phyloP scores from a whole-genome alignment of 1,140 invertebrate genomes.

The Campodea augens region DNA sequence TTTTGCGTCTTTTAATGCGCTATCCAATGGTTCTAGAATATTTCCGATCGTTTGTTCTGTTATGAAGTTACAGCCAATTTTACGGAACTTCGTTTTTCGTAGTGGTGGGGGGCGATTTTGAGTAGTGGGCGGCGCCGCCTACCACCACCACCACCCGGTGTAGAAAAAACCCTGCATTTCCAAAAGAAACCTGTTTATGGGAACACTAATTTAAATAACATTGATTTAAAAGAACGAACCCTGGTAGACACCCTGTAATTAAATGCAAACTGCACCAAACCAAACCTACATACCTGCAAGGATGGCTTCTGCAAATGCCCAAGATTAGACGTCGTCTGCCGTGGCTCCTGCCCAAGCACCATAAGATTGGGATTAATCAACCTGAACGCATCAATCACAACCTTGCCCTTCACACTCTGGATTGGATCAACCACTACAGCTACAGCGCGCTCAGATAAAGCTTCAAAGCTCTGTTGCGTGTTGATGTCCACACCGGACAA shows the following conservation, averaged over 20 bases:
- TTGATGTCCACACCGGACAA: conserved; percentile 99
- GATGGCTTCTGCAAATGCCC: conserved; percentile 97
- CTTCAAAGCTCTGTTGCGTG: conserved; percentile 98
- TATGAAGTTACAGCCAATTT: no score
- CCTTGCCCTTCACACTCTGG: conserved; percentile 95
- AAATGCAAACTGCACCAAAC: conserved; percentile 1
- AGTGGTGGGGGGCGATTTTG: no score
- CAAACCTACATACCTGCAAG: conserved; percentile 43
- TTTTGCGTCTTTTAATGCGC: no score
- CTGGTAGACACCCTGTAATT: not conserved
- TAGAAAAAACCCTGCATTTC: no score
- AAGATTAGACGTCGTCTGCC: conserved; percentile 97
- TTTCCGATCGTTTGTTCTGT: no score
- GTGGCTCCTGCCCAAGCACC: conserved; percentile 93
- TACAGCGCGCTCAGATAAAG: conserved; percentile 90
- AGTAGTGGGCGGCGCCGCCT: no score
- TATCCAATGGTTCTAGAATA: no score
- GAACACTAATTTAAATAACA: not conserved
- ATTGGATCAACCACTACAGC: conserved; percentile 99
- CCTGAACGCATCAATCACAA: conserved; percentile 86
- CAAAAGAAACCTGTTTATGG: not conserved
- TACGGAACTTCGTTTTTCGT: no score
- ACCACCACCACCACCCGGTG: no score
- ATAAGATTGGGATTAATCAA: conserved; percentile 99
- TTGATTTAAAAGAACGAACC: not conserved